Evolutionary conservation across 2,113 vertebrate genomes (phyloP).

Genomic region (Malurus melanocephalus): DNA sequence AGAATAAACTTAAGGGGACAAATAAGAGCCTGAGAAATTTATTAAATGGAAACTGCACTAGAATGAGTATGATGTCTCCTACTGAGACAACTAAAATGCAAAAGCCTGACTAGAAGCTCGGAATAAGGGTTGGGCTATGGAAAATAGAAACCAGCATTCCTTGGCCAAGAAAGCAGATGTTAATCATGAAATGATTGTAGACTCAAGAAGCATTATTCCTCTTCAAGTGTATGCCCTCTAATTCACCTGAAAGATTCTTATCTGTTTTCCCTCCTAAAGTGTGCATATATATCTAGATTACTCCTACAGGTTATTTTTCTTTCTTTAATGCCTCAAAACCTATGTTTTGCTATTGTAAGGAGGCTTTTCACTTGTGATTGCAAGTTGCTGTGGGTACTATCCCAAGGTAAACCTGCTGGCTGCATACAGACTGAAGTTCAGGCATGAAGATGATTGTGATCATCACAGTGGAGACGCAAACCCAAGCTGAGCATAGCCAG

Average conservation of each 20-base stretch:
- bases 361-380: background rate
- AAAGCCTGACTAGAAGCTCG: background rate
- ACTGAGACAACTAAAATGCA: background rate
- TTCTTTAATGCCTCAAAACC: constrained; percentile 16
- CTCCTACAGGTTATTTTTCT: constrained; percentile 27
- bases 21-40: background rate
- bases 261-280: constrained; percentile 28
- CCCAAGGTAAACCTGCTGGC: background rate
- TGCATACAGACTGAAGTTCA: background rate
- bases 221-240: constrained; percentile 20
- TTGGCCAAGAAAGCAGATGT: constrained; percentile 21
- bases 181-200: constrained; percentile 2
- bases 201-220: background rate
- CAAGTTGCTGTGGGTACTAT: background rate
- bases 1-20: background rate
- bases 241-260: constrained; percentile 44
- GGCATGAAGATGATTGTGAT: background rate
- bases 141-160: constrained; percentile 33
- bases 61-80: background rate
- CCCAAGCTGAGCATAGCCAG: background rate
- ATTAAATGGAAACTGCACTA: background rate
- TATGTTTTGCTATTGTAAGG: background rate
- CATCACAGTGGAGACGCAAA: background rate
- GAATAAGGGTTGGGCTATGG: constrained; percentile 6
- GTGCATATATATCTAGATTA: constrained; percentile 3